Base-by-base conservation (phyloP, 2,888 invertebrate species). In the Amblyteles armatorius region DNA sequence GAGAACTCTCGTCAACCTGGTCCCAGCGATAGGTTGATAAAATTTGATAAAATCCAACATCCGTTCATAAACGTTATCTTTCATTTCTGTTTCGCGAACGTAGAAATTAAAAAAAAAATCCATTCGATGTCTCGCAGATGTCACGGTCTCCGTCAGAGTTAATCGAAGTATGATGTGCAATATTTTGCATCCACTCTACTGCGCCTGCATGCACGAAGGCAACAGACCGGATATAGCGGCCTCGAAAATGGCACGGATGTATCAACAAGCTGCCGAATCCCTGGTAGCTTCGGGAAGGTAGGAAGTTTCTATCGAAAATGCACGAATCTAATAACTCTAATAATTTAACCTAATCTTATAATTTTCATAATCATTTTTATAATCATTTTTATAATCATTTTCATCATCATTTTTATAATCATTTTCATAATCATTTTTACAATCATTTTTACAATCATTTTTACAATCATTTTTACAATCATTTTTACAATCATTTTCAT, bases 121-220 rank as follows among this genome's bases (percentile, higher is more conserved):
- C 2, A 63, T 33, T 63, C 79, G 44, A 3, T 44, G 5, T 78
- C 83, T 94, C 94, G 0, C 94, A 97, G 97, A 97, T 92, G 96
- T 96, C 57, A 96, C 96, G 4, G 96, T 97, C 33, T 96, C 96
- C 22, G 94, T 96, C 48, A 95, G 97, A 83, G 95, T 96, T 83
- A 94, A 95, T 92, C 92, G 94, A 76, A 95, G 95, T 52, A 91
- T 95, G 91, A 96, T 96, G 95, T 97, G 97, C 90, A 95, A 95
- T n/a, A 94, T 97, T 90, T 95, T 97, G 93, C 97, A 97, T 92
- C 94, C 96, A 84, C 94, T 97, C 89, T 97, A 96, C 94, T 97
- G 97, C 92, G 95, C 96, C 73, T 97, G 97, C 93, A 96, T 97
- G 94, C 97, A 97, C 93, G 94, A 94, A 81, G 95, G 95, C 36